Conservation (phyloP, 2,888 invertebrate species). For the Lymantria monacha region DNA sequence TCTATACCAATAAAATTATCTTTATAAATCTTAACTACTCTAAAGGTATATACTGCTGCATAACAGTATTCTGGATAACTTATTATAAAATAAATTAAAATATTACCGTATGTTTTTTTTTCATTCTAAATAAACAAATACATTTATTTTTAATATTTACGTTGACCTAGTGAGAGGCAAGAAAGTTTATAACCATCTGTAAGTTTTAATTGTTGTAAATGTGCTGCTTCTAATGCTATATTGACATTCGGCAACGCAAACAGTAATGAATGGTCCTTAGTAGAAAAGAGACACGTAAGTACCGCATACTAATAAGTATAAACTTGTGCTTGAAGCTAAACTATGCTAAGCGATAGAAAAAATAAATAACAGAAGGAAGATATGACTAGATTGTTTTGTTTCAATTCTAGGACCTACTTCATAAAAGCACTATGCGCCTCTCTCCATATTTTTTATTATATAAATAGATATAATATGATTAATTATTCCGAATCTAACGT, state of each 20-base stretch:
- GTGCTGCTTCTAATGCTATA: slow-evolving; percentile 7
- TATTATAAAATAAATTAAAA: slow-evolving; percentile 59
- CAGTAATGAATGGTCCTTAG: slow-evolving; percentile 22
- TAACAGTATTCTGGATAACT: slow-evolving; percentile 81
- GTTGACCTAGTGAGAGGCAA: neutral
- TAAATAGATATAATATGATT: slow-evolving; percentile 80
- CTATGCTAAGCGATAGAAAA: slow-evolving; percentile 80
- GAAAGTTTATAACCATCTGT: neutral
- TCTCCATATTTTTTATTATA: slow-evolving; percentile 78
- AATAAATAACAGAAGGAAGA: slow-evolving; percentile 75
- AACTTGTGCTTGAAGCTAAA: slow-evolving; percentile 80
- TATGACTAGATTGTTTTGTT: slow-evolving; percentile 80
- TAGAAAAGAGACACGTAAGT: slow-evolving; percentile 36
- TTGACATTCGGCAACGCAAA: slow-evolving; percentile 20
- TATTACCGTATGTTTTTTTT: slow-evolving; percentile 32
- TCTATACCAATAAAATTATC: slow-evolving; percentile 52
- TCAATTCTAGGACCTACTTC: slow-evolving; percentile 76
- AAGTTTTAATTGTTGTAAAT: neutral
- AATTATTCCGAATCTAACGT: slow-evolving; percentile 75
- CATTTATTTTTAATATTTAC: slow-evolving; percentile 20
- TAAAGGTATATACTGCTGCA: slow-evolving; percentile 27
- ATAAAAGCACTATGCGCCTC: slow-evolving; percentile 82
- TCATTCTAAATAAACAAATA: slow-evolving; percentile 30
- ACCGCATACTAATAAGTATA: slow-evolving; percentile 38
- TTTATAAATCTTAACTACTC: slow-evolving; percentile 49